Evolutionary conservation across 2,113 vertebrate genomes (phyloP), one percentile per base, ranked within the genome.

Genomic region (Etheostoma spectabile): DNA sequence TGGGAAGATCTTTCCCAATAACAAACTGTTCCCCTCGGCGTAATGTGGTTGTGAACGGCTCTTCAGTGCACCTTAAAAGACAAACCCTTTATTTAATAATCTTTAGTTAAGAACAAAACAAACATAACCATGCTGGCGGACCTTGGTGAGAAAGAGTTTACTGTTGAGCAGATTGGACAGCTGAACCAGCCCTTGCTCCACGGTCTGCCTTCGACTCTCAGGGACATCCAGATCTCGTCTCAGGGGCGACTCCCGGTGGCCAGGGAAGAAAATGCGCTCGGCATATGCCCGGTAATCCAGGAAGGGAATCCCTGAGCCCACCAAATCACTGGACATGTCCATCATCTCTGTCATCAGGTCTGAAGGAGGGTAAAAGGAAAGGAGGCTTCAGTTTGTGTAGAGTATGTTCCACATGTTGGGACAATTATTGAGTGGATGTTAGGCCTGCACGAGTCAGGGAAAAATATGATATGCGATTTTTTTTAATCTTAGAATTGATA

Each of bases 341-440:
- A 98, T 99, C 97, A 99, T 99, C 92, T 99, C 98, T 0, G 98
- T 99, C 98, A 99, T 99, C 72, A 99, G 92, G 91, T 99, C 98
- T 99, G 64, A 59, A 24, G 56, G 60, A 72, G 3, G 21, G 4
- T n/a, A 6, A 52, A 6, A 18, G 18, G 6, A 53, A 42, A 4
- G 4, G 21, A 52, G 13, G 1, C 1, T 0, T 75, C 7, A 12
- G 38, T 51, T 38, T 67, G 4, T 5, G 11, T 11, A 42, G 2
- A 42, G 38, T 11, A 51, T 45, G n/a, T 13, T 66, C 21, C 13
- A 79, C n/a, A n/a, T n/a, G 22, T 61, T 62, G 5, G 15, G 12
- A 51, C 10, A 68, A 3, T 2, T n/a, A 30, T 2, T 48, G 8
- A 21, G 0, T 6, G 16, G 24, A n/a, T 56, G 3, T n/a, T 13